Conservation (phyloP, 1,140 invertebrate species). For the Leptoteleia sp. region DNA sequence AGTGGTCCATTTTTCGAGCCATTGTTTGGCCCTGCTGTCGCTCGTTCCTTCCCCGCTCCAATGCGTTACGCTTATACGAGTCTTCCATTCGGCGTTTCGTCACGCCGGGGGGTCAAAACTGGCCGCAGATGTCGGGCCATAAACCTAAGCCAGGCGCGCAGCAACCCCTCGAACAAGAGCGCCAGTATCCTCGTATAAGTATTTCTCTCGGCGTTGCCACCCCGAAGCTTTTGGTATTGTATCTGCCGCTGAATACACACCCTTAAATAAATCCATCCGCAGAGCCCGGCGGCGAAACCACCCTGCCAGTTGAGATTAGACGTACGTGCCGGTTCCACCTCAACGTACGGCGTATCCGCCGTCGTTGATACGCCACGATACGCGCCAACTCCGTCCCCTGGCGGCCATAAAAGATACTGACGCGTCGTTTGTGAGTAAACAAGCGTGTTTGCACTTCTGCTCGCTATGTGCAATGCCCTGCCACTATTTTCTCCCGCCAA, state of each 20-base stretch:
- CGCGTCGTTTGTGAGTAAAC: slow-evolving; percentile 64
- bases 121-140: slow-evolving; percentile 80
- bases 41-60: not conserved
- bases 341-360: too few species aligned
- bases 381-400: slow-evolving; percentile 48
- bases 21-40: slow-evolving; percentile 55
- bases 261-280: slow-evolving; percentile 80
- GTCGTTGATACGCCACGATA: slow-evolving; percentile 60
- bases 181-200: slow-evolving; percentile 35
- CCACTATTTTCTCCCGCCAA: slow-evolving; percentile 29
- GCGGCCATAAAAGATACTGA: slow-evolving; percentile 63
- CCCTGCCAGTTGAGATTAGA: slow-evolving; percentile 70
- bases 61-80: slow-evolving; percentile 23
- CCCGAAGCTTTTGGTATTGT: slow-evolving; percentile 69
- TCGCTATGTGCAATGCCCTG: slow-evolving; percentile 25
- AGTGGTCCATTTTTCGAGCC: slow-evolving; percentile 28
- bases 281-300: slow-evolving; percentile 65
- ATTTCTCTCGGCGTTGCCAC: slow-evolving; percentile 23
- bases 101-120: slow-evolving; percentile 78
- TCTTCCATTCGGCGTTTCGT: slow-evolving; percentile 74
- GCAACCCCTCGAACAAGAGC: slow-evolving; percentile 58
- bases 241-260: slow-evolving; percentile 76
- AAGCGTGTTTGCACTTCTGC: slow-evolving; percentile 63
- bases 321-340: slow-evolving; percentile 58
- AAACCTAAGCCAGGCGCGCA: slow-evolving; percentile 67